Base-by-base conservation (phyloP, 2,888 invertebrate species). In the Archips crataeganus region DNA sequence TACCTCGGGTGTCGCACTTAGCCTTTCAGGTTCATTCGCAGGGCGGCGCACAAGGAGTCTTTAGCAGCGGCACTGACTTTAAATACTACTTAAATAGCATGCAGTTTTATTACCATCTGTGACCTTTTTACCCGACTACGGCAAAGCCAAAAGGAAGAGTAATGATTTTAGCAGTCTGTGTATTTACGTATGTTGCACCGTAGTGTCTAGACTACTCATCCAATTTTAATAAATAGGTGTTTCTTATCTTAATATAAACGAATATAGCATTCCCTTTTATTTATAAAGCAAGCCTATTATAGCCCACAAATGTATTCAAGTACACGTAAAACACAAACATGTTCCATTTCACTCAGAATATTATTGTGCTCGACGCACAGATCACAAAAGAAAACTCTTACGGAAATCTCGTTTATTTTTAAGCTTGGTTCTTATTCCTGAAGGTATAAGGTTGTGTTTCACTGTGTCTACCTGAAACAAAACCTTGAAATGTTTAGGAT, bases 371-470 rank as follows among this genome's bases (percentile, higher is more conserved):
- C 63, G 34, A 47, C 3, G 42, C 42, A 3, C 62, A 57, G 62
- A 70, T 63, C 57, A 57, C 63, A 64, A 45, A 63, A 45, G 70
- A 36, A 62, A 70, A 57, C 45, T 65, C 63, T 57, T 45, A 63
- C 57, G 63, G 42, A 42, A 54, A 63, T 47, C 62, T n/a, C 9
- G 51, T 70, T 70, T 70, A 57, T 70, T 36, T 45, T 5, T 1
- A 2, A n/a, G 23, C n/a, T 34, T 60, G 15, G 36, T 3, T 15
- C 23, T 23, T 60, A 36, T 42, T 36, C 9, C 32, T 6, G 11
- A 57, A 9, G 32, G 11, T n/a, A 1, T 66, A 59, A 32, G 34
- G 59, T 68, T 42, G n/a, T 34, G 4, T 32, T 23, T 59, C 23
- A 34, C 57, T 2, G 47, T 0, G n/a, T 65, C n/a, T 15, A 49